Percentiles rank a stretch among this genome's conserved stretches.
Evolutionary conservation across 2,113 vertebrate species (phyloP).

Genomic region (Panthera leo): DNA sequence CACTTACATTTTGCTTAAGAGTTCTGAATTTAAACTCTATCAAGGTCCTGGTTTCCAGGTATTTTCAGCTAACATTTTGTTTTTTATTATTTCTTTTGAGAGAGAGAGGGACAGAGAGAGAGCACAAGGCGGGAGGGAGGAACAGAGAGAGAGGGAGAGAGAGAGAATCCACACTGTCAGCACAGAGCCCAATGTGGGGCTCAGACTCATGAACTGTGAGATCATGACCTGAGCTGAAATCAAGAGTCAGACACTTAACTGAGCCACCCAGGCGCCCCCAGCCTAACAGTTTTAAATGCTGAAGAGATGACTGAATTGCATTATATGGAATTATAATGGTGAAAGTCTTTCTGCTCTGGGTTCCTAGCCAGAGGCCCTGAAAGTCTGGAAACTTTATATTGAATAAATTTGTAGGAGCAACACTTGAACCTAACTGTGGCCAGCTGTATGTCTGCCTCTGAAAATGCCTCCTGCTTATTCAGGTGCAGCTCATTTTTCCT

Average conservation of each 20-base stretch:
- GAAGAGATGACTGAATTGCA: neutral
- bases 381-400: neutral
- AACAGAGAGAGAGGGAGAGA: no score
- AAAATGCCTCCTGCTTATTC: conserved; percentile 39
- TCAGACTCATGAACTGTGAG: no score
- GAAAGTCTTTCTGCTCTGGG: neutral
- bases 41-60: neutral
- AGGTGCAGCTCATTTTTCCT: neutral
- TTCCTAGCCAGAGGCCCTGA: neutral
- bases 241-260: no score
- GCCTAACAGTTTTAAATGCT: neutral
- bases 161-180: no score
- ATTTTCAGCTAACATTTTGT: neutral
- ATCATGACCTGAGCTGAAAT: no score
- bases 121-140: no score
- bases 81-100: no score
- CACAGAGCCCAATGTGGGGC: no score
- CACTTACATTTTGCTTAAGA: neutral
- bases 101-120: no score
- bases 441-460: neutral
- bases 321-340: neutral
- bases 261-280: no score
- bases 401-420: neutral
- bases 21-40: neutral
- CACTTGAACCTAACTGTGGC: neutral